These are phyloP conservation scores for Littorina saxatilis DNA, from an alignment of 1,140 invertebrate species.

Conservation along the genomic window DNA sequence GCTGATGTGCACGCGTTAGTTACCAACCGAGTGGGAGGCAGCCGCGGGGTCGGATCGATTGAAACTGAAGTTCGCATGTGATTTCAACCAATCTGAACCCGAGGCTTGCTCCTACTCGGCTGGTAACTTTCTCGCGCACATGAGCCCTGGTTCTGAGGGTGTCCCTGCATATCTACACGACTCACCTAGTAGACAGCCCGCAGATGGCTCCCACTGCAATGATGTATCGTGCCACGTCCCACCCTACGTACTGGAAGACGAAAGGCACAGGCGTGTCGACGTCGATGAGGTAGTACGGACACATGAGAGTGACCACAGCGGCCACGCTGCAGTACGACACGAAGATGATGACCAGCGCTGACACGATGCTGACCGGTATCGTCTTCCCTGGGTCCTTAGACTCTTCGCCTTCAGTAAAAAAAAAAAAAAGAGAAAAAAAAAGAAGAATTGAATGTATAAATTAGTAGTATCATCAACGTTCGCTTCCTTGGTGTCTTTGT, in stretches of 20 bases:
- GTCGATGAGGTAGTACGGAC: constrained; percentile 91
- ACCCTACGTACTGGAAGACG: constrained; percentile 82
- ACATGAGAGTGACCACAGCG: constrained; percentile 91
- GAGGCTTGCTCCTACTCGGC: too few species aligned
- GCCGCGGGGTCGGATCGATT: too few species aligned
- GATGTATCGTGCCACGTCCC: constrained; percentile 84
- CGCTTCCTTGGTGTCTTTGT: too few species aligned
- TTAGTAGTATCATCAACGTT: too few species aligned
- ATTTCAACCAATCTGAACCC: too few species aligned
- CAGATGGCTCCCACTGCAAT: constrained; percentile 84
- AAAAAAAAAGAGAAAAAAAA: too few species aligned
- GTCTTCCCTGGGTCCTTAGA: constrained; percentile 91
- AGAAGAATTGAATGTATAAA: too few species aligned
- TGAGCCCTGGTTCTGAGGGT: too few species aligned
- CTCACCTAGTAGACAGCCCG: constrained; percentile 71
- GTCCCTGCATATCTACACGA: neutral
- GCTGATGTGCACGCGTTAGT: too few species aligned
- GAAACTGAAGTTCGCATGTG: too few species aligned
- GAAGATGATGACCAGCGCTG: constrained; percentile 87
- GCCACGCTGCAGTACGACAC: constrained; percentile 90
- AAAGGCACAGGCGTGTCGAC: constrained; percentile 88
- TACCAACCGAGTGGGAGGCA: too few species aligned
- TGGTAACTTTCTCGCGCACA: too few species aligned
- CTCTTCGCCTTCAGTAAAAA: constrained; percentile 81
- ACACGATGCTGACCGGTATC: constrained; percentile 90